A percentile compares a stretch with the other conserved stretches of the same genome.
Evolutionary conservation across 2,113 vertebrate species (phyloP).

Genomic region (Laticauda colubrina): DNA sequence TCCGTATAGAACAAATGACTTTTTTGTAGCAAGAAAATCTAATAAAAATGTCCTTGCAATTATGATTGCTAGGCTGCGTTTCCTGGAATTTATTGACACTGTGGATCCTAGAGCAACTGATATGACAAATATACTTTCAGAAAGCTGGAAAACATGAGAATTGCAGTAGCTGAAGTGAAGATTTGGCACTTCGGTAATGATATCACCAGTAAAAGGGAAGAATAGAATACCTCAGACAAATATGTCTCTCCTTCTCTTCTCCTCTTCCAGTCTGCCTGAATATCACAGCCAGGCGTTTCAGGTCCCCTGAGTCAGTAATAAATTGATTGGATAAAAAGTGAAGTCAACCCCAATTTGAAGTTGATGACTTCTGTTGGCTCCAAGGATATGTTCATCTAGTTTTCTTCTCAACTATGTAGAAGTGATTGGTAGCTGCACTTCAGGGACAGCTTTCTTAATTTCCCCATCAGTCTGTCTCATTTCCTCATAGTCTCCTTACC

Average conservation of each 20-base stretch:
- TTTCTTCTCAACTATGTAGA: background rate
- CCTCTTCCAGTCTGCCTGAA: background rate
- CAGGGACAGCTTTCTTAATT: background rate
- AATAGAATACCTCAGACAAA: background rate
- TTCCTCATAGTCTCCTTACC: background rate
- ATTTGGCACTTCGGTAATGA: background rate
- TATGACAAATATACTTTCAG: background rate
- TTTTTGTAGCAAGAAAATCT: background rate
- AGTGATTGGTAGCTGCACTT: background rate
- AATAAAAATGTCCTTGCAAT: background rate
- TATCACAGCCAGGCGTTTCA: background rate
- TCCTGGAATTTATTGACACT: background rate
- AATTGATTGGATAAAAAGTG: background rate
- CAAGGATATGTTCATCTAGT: background rate
- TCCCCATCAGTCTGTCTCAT: background rate
- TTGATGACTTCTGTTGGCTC: background rate
- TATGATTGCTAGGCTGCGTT: background rate
- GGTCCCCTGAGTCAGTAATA: background rate
- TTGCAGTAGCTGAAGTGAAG: background rate
- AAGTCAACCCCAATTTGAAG: background rate
- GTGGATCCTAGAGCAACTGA: background rate
- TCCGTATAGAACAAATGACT: background rate
- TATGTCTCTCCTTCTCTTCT: background rate
- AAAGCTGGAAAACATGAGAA: background rate
- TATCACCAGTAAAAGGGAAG: background rate